Percentiles rank a stretch among this genome's conserved stretches.
phyloP scores from a whole-genome alignment of 2,888 invertebrate genomes.

The Limnephilus lunatus region DNA sequence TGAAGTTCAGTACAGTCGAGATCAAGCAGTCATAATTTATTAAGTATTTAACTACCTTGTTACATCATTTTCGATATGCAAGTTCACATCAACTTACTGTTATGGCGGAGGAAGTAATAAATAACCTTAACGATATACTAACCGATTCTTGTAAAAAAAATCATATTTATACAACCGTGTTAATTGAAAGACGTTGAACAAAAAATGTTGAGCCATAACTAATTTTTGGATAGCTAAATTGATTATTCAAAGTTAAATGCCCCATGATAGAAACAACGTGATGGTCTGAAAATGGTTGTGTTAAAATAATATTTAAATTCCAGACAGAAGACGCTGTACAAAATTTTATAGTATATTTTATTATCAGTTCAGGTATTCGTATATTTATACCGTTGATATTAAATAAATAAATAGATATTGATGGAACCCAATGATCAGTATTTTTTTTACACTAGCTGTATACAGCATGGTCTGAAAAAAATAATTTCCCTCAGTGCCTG shows the following conservation, averaged over 20 bases:
- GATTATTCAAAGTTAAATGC: not conserved
- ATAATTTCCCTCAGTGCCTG: no score
- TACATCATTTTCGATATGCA: not conserved
- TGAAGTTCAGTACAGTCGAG: not conserved
- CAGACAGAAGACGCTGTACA: no score
- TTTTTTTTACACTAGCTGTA: no score
- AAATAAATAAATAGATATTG: no score
- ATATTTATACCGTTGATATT: no score
- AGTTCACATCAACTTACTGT: not conserved
- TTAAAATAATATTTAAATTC: not conserved
- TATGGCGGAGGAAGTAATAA: not conserved
- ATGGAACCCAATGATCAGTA: no score
- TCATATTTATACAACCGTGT: not conserved
- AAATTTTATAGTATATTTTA: no score
- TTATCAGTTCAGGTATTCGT: no score
- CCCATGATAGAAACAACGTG: not conserved
- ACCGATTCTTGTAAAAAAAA: no score
- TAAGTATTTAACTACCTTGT: not conserved
- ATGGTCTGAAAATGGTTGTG: not conserved
- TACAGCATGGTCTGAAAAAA: no score
- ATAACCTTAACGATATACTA: not conserved
- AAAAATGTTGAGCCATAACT: no score
- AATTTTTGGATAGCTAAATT: no score
- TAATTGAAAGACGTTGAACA: not conserved
- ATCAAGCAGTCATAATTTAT: not conserved